Percentiles rank a stretch among this genome's conserved stretches.
Evolutionary conservation across 1,140 invertebrate genomes (phyloP).

Genomic region (Caenorhabditis briggsae): DNA sequence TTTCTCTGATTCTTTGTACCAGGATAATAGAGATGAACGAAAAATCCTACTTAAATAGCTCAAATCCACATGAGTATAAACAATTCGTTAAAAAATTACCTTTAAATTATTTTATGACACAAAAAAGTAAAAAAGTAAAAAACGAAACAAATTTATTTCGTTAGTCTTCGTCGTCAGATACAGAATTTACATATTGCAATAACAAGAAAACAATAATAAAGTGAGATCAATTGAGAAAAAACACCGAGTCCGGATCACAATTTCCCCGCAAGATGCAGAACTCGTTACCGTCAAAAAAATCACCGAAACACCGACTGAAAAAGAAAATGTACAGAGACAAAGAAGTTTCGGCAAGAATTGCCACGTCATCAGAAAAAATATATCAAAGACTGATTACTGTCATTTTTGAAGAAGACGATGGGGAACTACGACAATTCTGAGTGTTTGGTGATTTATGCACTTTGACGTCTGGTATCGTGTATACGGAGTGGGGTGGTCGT

Average conservation of each 20-base stretch:
- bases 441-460: conserved; percentile 18
- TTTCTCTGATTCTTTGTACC: too few species aligned
- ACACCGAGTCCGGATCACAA: conserved; percentile 50
- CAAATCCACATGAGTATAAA: too few species aligned
- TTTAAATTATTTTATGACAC: not conserved
- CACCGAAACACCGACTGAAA: not conserved
- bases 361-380: conserved; percentile 6
- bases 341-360: conserved; percentile 2
- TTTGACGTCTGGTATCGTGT: conserved; percentile 39
- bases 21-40: too few species aligned
- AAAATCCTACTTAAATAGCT: too few species aligned
- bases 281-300: conserved; percentile 33
- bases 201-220: not conserved
- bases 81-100: too few species aligned
- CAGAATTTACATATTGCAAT: not conserved
- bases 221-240: conserved; percentile 15
- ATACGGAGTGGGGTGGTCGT: conserved; percentile 40
- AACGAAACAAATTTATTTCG: conserved; percentile 48
- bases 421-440: not conserved
- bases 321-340: conserved; percentile 32
- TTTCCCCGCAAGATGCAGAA: conserved; percentile 48
- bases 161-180: conserved; percentile 33
- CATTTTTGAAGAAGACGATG: not conserved
- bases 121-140: not conserved
- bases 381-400: conserved; percentile 42